Evolutionary conservation across 2,888 invertebrate species (phyloP).

Genomic region (Phanerotoma sp.): DNA sequence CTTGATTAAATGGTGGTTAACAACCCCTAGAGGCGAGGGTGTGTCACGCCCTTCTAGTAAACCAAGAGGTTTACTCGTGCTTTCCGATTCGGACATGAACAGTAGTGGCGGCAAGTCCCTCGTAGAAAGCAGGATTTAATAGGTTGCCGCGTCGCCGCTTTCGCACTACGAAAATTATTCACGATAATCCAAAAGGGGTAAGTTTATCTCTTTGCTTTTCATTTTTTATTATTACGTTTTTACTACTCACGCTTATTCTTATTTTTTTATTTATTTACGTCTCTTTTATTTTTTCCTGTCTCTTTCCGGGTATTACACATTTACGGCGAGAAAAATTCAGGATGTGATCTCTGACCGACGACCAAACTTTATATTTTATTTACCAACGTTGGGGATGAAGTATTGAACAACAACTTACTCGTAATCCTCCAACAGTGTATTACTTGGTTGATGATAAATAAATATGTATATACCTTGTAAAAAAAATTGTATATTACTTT

Average conservation of each 20-base stretch:
- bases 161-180: slow-evolving; percentile 30
- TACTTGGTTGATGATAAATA: slow-evolving; percentile 4
- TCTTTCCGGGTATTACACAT: not conserved
- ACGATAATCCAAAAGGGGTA: slow-evolving; percentile 28
- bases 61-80: slow-evolving; percentile 21
- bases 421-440: slow-evolving; percentile 8
- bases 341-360: slow-evolving; percentile 9
- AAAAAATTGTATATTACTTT: not conserved
- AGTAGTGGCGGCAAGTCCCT: slow-evolving; percentile 13
- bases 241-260: not conserved
- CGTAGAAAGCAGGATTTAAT: slow-evolving; percentile 22
- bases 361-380: slow-evolving; percentile 20
- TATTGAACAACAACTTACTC: slow-evolving; percentile 7
- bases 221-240: not conserved
- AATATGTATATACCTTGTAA: not conserved
- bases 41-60: slow-evolving; percentile 19
- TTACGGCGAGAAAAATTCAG: slow-evolving; percentile 8
- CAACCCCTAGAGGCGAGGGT: slow-evolving; percentile 34
- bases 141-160: slow-evolving; percentile 22
- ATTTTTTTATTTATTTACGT: not conserved
- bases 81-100: slow-evolving; percentile 17
- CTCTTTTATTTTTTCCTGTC: not conserved
- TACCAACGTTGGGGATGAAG: slow-evolving; percentile 7
- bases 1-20: slow-evolving; percentile 52
- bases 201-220: slow-evolving; percentile 5